Base-by-base conservation (phyloP, 2,113 vertebrate species). In the Halichoeres trimaculatus region DNA sequence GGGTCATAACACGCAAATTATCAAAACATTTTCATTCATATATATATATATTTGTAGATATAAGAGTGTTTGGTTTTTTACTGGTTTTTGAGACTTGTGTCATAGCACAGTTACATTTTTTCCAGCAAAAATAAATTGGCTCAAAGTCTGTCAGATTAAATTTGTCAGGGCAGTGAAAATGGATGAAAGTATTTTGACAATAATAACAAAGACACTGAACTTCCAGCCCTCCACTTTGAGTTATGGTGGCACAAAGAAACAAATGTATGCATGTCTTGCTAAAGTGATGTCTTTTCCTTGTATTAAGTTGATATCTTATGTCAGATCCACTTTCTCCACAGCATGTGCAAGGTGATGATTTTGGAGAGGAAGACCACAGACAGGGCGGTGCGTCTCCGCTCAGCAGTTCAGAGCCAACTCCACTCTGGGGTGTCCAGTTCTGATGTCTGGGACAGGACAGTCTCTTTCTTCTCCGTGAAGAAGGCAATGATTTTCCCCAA, bases 381-480 rank as follows among this genome's bases (percentile, higher is more conserved):
- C 54, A 70, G 88, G 62, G 86, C 91, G 17, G 64, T 43, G 55
- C 88, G 66, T 52, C 80, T 94, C 45, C 67, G 80, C 47, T 81
- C 84, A 3, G 72, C 75, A 0, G 67, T 94, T 48, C 86, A 91
- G 72, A 66, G 63, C 16, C 91, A 92, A 47, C 70, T 93, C 51
- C 75, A 77, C 70, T 14, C 63, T 0, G 88, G 88, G 26, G 50
- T 81, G 72, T 87, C 80, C 74, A 65, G 82, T 59, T 68, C 86
- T 1, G 93, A 93, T 11, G 34, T 93, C 43, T 93, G 92, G 93
- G 94, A 93, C 66, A 93, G 85, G 81, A 91, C 92, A 0, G 83
- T 93, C 20, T 92, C 88, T 34, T 90, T 93, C 51, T 91, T 95
- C 88, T 89, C 95, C 0, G 74, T 88, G 36, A 93, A 87, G 69